These are phyloP conservation scores for Pachliopta kotzebuea DNA, from an alignment of 2,888 invertebrate species.

Conservation along the genomic window DNA sequence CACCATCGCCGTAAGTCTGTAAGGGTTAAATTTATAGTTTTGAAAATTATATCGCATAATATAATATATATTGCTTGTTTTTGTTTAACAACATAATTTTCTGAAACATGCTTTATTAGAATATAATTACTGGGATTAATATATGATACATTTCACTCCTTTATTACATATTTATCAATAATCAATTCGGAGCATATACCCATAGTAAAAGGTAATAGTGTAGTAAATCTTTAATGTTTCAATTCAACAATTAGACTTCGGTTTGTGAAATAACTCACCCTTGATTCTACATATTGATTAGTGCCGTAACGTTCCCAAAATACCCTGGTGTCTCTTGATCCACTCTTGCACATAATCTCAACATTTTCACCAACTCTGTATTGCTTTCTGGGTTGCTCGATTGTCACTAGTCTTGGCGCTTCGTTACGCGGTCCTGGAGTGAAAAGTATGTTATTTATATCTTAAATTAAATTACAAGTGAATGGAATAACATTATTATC, in stretches of 20 bases:
- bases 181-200: too few species aligned
- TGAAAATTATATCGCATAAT: background rate
- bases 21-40: background rate
- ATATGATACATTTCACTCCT: too few species aligned
- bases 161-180: too few species aligned
- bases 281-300: conserved; percentile 55
- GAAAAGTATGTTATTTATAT: conserved; percentile 3
- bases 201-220: background rate
- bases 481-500: too few species aligned
- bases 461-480: background rate
- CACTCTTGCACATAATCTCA: conserved; percentile 52
- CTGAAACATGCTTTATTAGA: too few species aligned
- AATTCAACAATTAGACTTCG: too few species aligned
- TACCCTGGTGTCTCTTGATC: conserved; percentile 41
- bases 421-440: conserved; percentile 51
- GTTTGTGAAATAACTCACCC: conserved; percentile 45
- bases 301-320: conserved; percentile 57
- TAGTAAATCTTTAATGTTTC: background rate
- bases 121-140: too few species aligned
- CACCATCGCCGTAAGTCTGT: conserved; percentile 77
- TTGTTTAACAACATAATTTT: too few species aligned
- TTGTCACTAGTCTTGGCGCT: conserved; percentile 50
- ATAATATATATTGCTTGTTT: too few species aligned
- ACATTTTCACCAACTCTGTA: conserved; percentile 64
- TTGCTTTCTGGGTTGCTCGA: conserved; percentile 56